Conservation (phyloP, 2,888 invertebrate genomes). For the Lamellibrachia satsuma region DNA sequence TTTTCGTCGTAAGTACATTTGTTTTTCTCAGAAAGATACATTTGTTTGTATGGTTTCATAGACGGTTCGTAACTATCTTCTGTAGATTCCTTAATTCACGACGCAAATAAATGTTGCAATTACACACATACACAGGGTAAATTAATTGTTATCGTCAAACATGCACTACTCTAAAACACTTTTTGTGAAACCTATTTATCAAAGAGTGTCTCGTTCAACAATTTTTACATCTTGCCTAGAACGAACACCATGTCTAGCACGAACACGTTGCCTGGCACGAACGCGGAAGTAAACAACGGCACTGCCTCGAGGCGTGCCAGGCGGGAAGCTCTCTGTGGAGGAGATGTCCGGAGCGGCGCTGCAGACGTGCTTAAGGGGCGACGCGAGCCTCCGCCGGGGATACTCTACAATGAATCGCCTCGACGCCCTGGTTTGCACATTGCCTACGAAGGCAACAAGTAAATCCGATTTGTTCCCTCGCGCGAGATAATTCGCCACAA, state of each 20-base stretch:
- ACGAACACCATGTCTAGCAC: background rate
- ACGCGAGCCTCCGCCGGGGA: background rate
- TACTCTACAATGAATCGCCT: slow-evolving; percentile 4
- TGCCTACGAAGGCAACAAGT: background rate
- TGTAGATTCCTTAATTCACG: no score
- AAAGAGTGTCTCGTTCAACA: background rate
- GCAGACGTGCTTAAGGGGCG: slow-evolving; percentile 10
- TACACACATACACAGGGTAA: no score
- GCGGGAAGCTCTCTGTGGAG: background rate
- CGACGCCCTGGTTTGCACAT: background rate
- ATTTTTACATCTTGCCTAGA: background rate
- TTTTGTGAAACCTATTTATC: background rate
- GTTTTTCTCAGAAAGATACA: background rate
- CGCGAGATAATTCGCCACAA: background rate
- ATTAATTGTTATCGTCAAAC: background rate
- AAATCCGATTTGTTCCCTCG: background rate
- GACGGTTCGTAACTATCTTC: no score
- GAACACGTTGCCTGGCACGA: background rate
- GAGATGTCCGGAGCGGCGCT: background rate
- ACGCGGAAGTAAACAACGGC: background rate
- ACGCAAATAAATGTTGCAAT: no score
- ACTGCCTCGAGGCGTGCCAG: background rate
- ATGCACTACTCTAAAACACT: background rate
- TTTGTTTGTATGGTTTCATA: no score
- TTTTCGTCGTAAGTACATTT: background rate